Conservation (phyloP, 2,113 vertebrate species). For the Heliornis fulica region DNA sequence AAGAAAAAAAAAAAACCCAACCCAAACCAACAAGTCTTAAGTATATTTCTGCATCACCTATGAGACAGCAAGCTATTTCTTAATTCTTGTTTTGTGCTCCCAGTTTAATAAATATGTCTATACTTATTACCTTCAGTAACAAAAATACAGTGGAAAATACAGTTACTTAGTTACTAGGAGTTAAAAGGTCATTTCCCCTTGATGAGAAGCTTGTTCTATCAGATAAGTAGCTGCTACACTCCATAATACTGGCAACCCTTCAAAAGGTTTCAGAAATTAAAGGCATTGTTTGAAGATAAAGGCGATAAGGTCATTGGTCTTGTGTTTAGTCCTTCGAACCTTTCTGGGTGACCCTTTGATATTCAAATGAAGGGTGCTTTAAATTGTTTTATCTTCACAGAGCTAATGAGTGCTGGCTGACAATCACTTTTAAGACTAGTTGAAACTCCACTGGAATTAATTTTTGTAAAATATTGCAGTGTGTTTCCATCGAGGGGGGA, state of each 20-base stretch:
- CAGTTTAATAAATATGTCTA: background rate
- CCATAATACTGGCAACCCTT: slow-evolving; percentile 54
- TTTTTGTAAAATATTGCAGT: background rate
- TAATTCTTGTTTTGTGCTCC: background rate
- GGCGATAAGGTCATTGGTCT: slow-evolving; percentile 24
- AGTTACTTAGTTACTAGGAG: slow-evolving; percentile 30
- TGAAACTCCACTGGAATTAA: background rate
- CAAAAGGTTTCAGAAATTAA: slow-evolving; percentile 64
- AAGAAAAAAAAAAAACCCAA: background rate
- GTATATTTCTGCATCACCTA: background rate
- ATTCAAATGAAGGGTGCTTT: slow-evolving; percentile 38
- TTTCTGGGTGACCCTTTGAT: slow-evolving; percentile 59
- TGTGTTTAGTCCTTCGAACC: slow-evolving; percentile 43
- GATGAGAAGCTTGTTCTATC: slow-evolving; percentile 49
- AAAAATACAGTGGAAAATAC: background rate
- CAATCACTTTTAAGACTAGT: background rate
- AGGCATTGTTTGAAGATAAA: slow-evolving; percentile 67
- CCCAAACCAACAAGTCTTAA: background rate
- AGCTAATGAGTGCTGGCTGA: slow-evolving; percentile 8
- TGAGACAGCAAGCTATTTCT: background rate
- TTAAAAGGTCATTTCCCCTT: slow-evolving; percentile 52
- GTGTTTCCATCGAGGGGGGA: background rate
- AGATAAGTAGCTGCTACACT: slow-evolving; percentile 25
- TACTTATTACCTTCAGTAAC: slow-evolving; percentile 6
- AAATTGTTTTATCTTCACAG: slow-evolving; percentile 35